Percentiles rank a stretch among this genome's conserved stretches.
Evolutionary conservation across 1,140 invertebrate species (phyloP).

Genomic region (Zaprionus ghesquierei): DNA sequence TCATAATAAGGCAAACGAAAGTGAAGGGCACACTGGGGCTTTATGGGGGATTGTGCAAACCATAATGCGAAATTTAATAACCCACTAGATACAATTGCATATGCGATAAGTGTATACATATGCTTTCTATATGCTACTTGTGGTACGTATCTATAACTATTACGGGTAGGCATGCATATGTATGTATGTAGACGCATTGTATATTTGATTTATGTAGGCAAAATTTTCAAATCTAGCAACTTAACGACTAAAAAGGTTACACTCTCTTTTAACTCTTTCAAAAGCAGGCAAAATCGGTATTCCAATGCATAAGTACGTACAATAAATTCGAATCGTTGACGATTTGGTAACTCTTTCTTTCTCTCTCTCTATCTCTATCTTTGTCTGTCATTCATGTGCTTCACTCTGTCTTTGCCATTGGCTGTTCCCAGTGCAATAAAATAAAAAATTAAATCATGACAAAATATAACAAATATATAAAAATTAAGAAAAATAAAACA

Average conservation of each 20-base stretch:
- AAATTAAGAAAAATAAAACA: slow-evolving; percentile 48
- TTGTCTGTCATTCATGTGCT: slow-evolving; percentile 3
- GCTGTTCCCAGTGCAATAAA: slow-evolving; percentile 20
- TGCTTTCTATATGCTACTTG: not conserved
- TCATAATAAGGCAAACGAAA: slow-evolving; percentile 78
- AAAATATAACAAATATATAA: not conserved
- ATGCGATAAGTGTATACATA: not conserved
- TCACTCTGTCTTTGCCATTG: not conserved
- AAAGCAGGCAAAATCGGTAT: slow-evolving; percentile 73
- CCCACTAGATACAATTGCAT: slow-evolving; percentile 24
- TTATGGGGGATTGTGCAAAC: slow-evolving; percentile 49
- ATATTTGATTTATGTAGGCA: slow-evolving; percentile 63
- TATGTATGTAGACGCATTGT: slow-evolving; percentile 41
- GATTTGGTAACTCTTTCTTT: slow-evolving; percentile 47
- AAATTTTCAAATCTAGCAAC: slow-evolving; percentile 67
- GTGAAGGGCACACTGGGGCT: slow-evolving; percentile 67
- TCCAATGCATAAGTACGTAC: slow-evolving; percentile 51
- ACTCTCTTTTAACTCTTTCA: slow-evolving; percentile 47
- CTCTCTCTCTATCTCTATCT: not conserved
- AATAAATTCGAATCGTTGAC: slow-evolving; percentile 74
- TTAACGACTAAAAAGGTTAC: slow-evolving; percentile 50
- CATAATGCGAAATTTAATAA: slow-evolving; percentile 54
- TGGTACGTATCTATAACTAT: slow-evolving; percentile 6
- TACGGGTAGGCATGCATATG: slow-evolving; percentile 10
- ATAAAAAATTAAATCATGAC: not conserved